A percentile compares a stretch with the other conserved stretches of the same genome.
Evolutionary conservation across 2,113 vertebrate genomes (phyloP).

Genomic region (Lophura nycthemera): DNA sequence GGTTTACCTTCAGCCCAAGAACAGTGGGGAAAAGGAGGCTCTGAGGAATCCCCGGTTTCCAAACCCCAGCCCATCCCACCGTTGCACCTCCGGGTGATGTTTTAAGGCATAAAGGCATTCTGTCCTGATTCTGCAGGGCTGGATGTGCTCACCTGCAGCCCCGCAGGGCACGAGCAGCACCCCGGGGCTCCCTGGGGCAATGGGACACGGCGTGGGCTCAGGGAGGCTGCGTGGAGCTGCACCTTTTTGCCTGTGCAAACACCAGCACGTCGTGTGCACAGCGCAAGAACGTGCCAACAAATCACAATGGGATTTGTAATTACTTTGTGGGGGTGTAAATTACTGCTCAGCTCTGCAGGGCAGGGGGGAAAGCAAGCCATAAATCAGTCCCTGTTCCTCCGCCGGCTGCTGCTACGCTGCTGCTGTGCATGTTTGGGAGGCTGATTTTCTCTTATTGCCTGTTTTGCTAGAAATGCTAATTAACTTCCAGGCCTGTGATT

Average conservation of each 20-base stretch:
- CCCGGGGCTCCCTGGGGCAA: no score
- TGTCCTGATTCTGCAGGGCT: neutral
- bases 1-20: neutral
- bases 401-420: neutral
- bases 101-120: accelerated
- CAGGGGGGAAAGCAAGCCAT: neutral
- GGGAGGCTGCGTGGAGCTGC: neutral
- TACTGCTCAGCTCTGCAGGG: neutral
- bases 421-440: neutral
- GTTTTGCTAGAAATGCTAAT: neutral
- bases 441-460: neutral
- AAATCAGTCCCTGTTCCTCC: neutral
- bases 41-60: neutral
- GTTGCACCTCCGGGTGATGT: neutral
- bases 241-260: neutral
- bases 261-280: neutral
- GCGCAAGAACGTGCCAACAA: neutral
- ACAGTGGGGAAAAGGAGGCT: neutral
- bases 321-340: neutral
- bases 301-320: accelerated
- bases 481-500: neutral
- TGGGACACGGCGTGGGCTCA: accelerated
- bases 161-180: no score
- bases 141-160: neutral
- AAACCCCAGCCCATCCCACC: neutral